These are phyloP conservation scores for Clarias fuscus DNA, from an alignment of 2,797 vertebrate species.

Conservation along the genomic window DNA sequence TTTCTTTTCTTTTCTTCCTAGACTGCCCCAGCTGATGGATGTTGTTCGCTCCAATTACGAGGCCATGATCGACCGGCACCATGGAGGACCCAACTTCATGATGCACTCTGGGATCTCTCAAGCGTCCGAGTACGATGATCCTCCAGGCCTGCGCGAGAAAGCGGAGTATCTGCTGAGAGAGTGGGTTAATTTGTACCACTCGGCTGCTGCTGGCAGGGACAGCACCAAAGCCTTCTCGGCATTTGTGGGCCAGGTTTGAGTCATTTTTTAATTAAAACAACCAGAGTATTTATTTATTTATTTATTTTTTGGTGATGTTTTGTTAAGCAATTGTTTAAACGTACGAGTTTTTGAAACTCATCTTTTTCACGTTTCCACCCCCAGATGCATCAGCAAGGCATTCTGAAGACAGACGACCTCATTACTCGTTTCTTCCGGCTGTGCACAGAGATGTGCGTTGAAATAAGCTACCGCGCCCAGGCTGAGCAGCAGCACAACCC, in stretches of 20 bases:
- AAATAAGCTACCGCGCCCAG: conserved; percentile 97
- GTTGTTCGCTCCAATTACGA: conserved; percentile 98
- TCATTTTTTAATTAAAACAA: background rate
- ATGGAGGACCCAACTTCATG: conserved; percentile 99
- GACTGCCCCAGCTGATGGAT: conserved; percentile 98
- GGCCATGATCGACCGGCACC: conserved; percentile 98
- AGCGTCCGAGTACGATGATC: conserved; percentile 97
- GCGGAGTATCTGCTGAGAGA: conserved; percentile 97
- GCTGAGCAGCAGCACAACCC: conserved; percentile 98
- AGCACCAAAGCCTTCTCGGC: conserved; percentile 99
- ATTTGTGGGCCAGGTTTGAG: conserved; percentile 94
- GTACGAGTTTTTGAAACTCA: background rate
- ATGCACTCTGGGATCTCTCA: conserved; percentile 99
- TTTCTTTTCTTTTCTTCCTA: conserved; percentile 50
- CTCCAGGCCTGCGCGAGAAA: conserved; percentile 96
- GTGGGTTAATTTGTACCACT: conserved; percentile 99
- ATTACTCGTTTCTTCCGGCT: conserved; percentile 99
- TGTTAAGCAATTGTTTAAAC: background rate
- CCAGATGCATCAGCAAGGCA: conserved; percentile 99
- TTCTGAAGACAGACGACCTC: conserved; percentile 97
- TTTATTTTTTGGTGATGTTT: background rate
- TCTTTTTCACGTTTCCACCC: background rate
- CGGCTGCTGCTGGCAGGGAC: conserved; percentile 95
- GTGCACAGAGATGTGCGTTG: conserved; percentile 99
- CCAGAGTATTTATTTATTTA: background rate